phyloP scores from a whole-genome alignment of 1,140 invertebrate species.

The Drosophila sucinea region DNA sequence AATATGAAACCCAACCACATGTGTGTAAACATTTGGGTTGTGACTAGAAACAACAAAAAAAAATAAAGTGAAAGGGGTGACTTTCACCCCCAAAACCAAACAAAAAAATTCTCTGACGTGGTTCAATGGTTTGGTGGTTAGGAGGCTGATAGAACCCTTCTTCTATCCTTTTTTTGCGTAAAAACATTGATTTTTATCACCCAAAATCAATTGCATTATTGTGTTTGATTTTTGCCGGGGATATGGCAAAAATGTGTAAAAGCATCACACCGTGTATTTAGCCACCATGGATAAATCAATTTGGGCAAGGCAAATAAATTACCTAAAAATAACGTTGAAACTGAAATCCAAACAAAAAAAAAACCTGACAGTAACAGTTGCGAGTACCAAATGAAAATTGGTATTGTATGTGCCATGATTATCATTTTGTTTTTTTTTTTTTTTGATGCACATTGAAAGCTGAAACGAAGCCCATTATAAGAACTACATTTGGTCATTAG shows the following conservation, averaged over 20 bases:
- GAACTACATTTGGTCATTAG: no score
- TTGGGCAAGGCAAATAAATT: conserved; percentile 41
- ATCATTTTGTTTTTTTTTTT: no score
- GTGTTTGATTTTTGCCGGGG: conserved; percentile 54
- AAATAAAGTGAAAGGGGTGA: conserved; percentile 17
- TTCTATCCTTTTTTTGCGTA: conserved; percentile 48
- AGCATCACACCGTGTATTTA: conserved; percentile 42
- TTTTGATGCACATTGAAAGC: no score
- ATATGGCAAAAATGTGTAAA: conserved; percentile 18
- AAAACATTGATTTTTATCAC: conserved; percentile 79
- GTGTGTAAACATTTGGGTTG: conserved; percentile 71
- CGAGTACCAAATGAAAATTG: no score
- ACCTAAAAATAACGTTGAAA: neutral
- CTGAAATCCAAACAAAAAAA: conserved; percentile 17
- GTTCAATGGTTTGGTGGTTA: conserved; percentile 22
- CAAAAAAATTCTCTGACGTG: conserved; percentile 14
- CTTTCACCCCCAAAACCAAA: conserved; percentile 3
- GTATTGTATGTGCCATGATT: no score
- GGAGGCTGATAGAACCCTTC: conserved; percentile 56
- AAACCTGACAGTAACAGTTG: neutral
- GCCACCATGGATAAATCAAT: conserved; percentile 74
- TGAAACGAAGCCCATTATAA: no score
- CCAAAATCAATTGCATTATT: conserved; percentile 80
- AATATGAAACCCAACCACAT: conserved; percentile 81
- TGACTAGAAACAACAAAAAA: conserved; percentile 21